Evolutionary conservation across 2,797 vertebrate species (phyloP), one percentile per base, ranked within the genome.

Genomic region (Paguma larvata): DNA sequence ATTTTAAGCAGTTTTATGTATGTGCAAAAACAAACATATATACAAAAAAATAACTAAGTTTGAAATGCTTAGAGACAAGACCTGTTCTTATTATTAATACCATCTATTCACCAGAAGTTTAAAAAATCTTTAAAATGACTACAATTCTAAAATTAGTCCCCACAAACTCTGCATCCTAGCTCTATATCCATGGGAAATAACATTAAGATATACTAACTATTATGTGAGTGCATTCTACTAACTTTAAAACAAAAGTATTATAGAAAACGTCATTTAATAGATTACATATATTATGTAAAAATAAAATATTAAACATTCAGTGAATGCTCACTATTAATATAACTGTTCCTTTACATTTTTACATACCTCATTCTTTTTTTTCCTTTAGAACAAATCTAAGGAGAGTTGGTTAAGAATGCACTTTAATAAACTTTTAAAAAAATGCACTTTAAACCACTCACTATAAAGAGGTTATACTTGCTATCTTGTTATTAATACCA

Each of bases 11-110:
- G 16, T 63, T 91, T 25, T 79, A 23, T 70, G 14, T 56, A 85
- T 95, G 21, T 75, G 44, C 56, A 95, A 83, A 90, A 95, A 65
- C 63, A 95, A 92, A 68, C 16, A 91, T 59, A 84, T 44, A 72
- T 10, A 87, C 16, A 86, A 91, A 68, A 21, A 65, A 53, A 30
- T 12, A 73, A 72, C 7, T 88, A 82, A 56, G 19, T 62, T 86
- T 51, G 77, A 38, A 94, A 68, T 19, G 41, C 25, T 77, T 59
- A 78, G 27, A 85, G 41, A 80, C 1, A 80, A 13, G 46, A 59
- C 15, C 92, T 65, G 11, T 7, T 70, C 41, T 72, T 93, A 48
- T 72, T 93, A 93, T 62, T 51, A 80, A 70, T 32, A 67, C 1
- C 86, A 32, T n/a, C 23, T 77, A 56, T 21, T 63, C 91, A 68